Conservation (phyloP, 1,140 invertebrate species). For the Drosophila orosa region DNA sequence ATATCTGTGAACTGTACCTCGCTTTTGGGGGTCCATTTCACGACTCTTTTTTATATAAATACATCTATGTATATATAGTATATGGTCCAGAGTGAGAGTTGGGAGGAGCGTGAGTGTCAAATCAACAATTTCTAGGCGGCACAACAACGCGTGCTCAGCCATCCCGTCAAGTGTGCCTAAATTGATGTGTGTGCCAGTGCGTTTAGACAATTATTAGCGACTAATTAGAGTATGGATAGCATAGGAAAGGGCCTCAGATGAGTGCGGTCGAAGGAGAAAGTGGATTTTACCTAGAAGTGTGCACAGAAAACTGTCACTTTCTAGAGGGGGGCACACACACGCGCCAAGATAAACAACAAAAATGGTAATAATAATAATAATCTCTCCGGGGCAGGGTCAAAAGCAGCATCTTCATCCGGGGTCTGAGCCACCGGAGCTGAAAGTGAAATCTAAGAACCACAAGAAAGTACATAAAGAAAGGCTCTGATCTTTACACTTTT, state of each 20-base stretch:
- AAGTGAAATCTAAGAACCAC: conserved; percentile 29
- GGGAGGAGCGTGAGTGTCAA: conserved; percentile 65
- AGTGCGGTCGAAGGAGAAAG: conserved; percentile 64
- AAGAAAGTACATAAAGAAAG: conserved; percentile 8
- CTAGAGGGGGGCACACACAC: conserved; percentile 38
- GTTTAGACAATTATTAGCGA: conserved; percentile 72
- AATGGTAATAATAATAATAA: conserved; percentile 11
- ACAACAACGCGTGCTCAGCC: conserved; percentile 27
- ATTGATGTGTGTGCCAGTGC: conserved; percentile 47
- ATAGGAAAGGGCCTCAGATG: conserved; percentile 25
- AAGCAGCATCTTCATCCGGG: conserved; percentile 27
- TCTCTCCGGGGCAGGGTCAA: conserved; percentile 44
- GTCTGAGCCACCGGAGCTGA: conserved; percentile 3
- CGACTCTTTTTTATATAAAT: not conserved
- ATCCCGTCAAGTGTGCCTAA: conserved; percentile 16
- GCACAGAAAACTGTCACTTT: conserved; percentile 53
- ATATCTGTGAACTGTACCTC: conserved; percentile 19
- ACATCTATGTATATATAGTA: not conserved
- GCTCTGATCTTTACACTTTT: not conserved
- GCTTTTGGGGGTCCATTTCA: conserved; percentile 12
- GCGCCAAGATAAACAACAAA: conserved; percentile 28
- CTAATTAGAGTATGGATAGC: conserved; percentile 60
- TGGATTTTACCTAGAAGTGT: conserved; percentile 47
- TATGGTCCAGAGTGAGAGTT: conserved; percentile 45
- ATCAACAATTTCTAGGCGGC: conserved; percentile 39